Evolutionary conservation across 2,888 invertebrate genomes (phyloP).

Genomic region (Drosophila anomelani): DNA sequence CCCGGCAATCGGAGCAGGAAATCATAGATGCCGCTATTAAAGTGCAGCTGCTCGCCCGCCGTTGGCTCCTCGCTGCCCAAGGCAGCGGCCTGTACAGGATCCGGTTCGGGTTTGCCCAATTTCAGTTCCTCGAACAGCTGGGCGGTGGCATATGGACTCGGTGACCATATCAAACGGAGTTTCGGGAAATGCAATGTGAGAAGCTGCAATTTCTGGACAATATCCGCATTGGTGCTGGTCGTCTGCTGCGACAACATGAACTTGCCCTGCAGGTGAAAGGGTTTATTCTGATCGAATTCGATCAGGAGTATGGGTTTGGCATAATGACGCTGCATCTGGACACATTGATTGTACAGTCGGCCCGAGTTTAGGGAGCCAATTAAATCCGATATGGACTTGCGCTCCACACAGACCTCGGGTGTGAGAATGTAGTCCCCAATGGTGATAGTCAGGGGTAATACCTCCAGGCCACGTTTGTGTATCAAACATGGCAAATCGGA

Average conservation of each 20-base stretch:
- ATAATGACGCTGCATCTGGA: slow-evolving; percentile 96
- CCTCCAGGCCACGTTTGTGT: slow-evolving; percentile 96
- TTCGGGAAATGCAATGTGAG: slow-evolving; percentile 98
- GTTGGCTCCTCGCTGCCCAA: slow-evolving; percentile 88
- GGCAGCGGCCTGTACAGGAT: slow-evolving; percentile 89
- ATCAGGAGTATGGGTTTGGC: slow-evolving; percentile 95
- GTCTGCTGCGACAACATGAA: slow-evolving; percentile 92
- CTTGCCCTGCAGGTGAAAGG: slow-evolving; percentile 94
- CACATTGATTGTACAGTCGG: slow-evolving; percentile 96
- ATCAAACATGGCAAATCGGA: slow-evolving; percentile 97
- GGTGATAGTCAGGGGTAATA: slow-evolving; percentile 94
- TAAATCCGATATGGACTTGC: slow-evolving; percentile 98
- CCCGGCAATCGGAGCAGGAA: slow-evolving; percentile 95
- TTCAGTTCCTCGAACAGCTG: slow-evolving; percentile 98
- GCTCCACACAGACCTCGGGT: slow-evolving; percentile 97
- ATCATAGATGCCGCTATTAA: slow-evolving; percentile 90
- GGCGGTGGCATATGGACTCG: slow-evolving; percentile 97
- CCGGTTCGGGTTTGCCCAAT: slow-evolving; percentile 93
- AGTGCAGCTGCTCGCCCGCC: slow-evolving; percentile 86
- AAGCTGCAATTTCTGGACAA: slow-evolving; percentile 94
- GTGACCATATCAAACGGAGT: slow-evolving; percentile 97
- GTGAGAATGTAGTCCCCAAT: slow-evolving; percentile 99
- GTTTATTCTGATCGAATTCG: slow-evolving; percentile 97
- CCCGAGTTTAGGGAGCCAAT: slow-evolving; percentile 98
- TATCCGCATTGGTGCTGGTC: slow-evolving; percentile 88